Conservation (phyloP, 2,797 vertebrate species). For the Hippocampus kuda region DNA sequence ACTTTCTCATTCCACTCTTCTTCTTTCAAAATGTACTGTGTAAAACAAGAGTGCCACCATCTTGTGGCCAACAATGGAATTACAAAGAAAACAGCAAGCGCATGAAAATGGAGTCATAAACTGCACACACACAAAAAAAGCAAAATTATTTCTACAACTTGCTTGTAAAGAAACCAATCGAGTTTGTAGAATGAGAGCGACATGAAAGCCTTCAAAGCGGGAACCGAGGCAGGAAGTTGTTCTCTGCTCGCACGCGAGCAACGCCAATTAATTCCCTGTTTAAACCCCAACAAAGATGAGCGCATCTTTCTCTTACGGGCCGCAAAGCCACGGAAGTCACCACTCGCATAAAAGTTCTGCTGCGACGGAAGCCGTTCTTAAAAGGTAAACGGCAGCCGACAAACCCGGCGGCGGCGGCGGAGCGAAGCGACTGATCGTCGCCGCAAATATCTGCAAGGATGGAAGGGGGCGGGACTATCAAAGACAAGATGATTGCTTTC, state of each 20-base stretch:
- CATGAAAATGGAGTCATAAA: not conserved
- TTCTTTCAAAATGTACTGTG: too few species aligned
- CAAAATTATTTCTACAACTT: slow-evolving; percentile 4
- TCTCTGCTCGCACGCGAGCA: slow-evolving; percentile 51
- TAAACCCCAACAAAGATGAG: slow-evolving; percentile 59
- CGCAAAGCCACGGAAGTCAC: slow-evolving; percentile 54
- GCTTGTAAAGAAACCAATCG: slow-evolving; percentile 20
- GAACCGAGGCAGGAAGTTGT: slow-evolving; percentile 50
- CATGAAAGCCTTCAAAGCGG: slow-evolving; percentile 51
- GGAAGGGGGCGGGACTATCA: not conserved
- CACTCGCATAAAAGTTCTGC: slow-evolving; percentile 54
- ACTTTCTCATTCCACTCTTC: too few species aligned
- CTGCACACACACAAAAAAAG: not conserved
- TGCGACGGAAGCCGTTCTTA: slow-evolving; percentile 52
- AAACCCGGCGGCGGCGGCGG: slow-evolving; percentile 34
- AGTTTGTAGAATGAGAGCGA: slow-evolving; percentile 35
- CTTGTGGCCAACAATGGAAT: too few species aligned
- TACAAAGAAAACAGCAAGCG: too few species aligned
- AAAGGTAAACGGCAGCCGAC: slow-evolving; percentile 52
- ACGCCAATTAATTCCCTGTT: slow-evolving; percentile 61
- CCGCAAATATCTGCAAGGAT: slow-evolving; percentile 51
- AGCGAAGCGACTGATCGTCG: slow-evolving; percentile 50
- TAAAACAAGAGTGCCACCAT: too few species aligned
- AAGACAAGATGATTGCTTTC: not conserved
- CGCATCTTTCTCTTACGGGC: slow-evolving; percentile 47